phyloP scores from a whole-genome alignment of 2,113 vertebrate species.

The Cardinalis cardinalis region DNA sequence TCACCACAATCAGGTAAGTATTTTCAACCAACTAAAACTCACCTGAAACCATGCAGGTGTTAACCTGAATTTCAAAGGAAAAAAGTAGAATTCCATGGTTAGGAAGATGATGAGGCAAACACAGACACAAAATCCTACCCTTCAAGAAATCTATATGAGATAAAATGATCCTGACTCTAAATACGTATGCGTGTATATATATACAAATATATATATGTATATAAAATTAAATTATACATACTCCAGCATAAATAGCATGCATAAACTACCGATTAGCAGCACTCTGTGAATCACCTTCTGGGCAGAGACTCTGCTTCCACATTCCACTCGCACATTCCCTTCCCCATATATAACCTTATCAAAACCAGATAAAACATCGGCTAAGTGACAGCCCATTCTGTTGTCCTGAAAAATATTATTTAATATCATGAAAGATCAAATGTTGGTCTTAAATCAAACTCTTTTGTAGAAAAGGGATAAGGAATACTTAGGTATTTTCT shows the following conservation, averaged over 20 bases:
- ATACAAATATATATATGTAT: background rate
- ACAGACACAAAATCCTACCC: background rate
- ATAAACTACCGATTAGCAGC: background rate
- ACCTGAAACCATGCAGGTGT: background rate
- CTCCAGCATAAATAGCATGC: background rate
- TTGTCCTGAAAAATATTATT: background rate
- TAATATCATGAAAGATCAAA: background rate
- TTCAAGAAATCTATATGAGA: background rate
- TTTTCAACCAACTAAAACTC: background rate
- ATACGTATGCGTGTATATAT: no score
- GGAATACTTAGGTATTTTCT: background rate
- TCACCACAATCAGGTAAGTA: background rate
- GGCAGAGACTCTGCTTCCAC: background rate
- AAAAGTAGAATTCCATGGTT: background rate
- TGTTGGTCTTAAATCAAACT: background rate
- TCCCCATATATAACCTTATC: background rate
- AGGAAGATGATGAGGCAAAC: background rate
- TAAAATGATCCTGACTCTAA: background rate
- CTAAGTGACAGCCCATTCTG: background rate
- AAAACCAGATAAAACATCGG: background rate
- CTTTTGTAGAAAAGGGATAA: background rate
- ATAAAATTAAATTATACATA: background rate
- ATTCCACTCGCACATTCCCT: background rate
- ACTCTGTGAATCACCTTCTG: background rate
- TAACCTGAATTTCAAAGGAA: background rate